Evolutionary conservation across 2,888 invertebrate species (phyloP).

Genomic region (Iphiclides podalirius): DNA sequence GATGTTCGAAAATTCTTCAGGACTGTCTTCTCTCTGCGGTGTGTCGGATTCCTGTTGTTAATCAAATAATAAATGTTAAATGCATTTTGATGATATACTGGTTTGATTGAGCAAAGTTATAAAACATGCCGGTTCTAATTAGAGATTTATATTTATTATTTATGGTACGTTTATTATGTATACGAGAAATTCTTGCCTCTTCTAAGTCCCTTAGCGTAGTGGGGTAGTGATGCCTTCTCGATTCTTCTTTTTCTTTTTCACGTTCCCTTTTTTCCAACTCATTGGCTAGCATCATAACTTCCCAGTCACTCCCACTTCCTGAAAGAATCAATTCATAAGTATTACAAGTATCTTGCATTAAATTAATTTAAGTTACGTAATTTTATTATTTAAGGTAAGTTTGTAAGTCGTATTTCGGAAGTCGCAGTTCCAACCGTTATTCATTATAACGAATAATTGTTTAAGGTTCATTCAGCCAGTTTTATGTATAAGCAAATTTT

Average conservation of each 20-base stretch:
- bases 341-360: background rate
- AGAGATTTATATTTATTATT: no score
- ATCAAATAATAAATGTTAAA: background rate
- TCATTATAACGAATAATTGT: no score
- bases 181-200: conserved; percentile 48
- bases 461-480: no score
- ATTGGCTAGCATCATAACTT: conserved; percentile 88
- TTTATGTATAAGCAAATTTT: no score
- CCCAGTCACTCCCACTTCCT: conserved; percentile 84
- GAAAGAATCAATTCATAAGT: conserved; percentile 30
- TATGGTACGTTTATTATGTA: no score
- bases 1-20: conserved; percentile 64
- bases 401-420: no score
- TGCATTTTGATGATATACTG: no score
- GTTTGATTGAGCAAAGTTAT: background rate
- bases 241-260: conserved; percentile 59
- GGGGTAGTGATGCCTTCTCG: conserved; percentile 56
- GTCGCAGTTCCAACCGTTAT: no score
- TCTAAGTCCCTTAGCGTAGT: conserved; percentile 66
- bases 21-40: conserved; percentile 66
- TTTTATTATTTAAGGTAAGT: no score
- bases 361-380: no score
- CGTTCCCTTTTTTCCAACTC: conserved; percentile 83
- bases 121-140: no score
- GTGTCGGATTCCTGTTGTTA: conserved; percentile 71